Evolutionary conservation across 2,888 invertebrate genomes (phyloP), one percentile per base, ranked within the genome.

Genomic region (Leptinotarsa tumamoca): DNA sequence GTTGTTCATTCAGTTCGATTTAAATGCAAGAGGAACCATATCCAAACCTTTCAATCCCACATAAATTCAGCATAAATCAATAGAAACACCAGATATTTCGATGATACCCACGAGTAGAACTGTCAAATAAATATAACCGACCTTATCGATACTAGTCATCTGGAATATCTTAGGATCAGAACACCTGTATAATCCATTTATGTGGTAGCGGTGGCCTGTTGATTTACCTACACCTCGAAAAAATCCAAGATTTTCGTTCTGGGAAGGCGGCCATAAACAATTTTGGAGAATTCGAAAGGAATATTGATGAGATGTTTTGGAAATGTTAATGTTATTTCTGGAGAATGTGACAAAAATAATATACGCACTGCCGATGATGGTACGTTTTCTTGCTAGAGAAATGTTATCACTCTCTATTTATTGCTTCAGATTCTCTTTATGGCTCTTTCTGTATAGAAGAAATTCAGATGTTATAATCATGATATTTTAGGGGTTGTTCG

Each of bases 281-380:
- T 79, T 80, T 75, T 77, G 78, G 72, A 69, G 80, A 78, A 80
- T 80, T 73, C 78, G 71, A 74, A 74, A 69, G 77, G 81, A 82
- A 82, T 82, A 82, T 82, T 82, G 82, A 82, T 82, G 82, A 81
- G 79, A 79, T 79, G 75, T 73, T 75, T 77, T 73, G 68, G 68
- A 79, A 74, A 74, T 79, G 77, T 79, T 80, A 79, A 80, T 78
- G 78, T 74, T 74, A 76, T 71, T 79, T 77, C 77, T 80, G 78
- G 73, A 76, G 79, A 80, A 80, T 80, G 80, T 80, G 80, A 80
- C 80, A 78, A 79, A 80, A 79, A 77, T 80, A 80, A 80, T 80
- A 79, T 75, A 80, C 77, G 71, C 72, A 80, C 78, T 79, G 70
- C 66, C 71, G 75, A 79, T 73, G 75, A 74, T 71, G 67, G 70